A percentile compares a stretch with the other conserved stretches of the same genome.
These are phyloP conservation scores for Timandra comae DNA, from an alignment of 2,888 invertebrate species.

Conservation along the genomic window DNA sequence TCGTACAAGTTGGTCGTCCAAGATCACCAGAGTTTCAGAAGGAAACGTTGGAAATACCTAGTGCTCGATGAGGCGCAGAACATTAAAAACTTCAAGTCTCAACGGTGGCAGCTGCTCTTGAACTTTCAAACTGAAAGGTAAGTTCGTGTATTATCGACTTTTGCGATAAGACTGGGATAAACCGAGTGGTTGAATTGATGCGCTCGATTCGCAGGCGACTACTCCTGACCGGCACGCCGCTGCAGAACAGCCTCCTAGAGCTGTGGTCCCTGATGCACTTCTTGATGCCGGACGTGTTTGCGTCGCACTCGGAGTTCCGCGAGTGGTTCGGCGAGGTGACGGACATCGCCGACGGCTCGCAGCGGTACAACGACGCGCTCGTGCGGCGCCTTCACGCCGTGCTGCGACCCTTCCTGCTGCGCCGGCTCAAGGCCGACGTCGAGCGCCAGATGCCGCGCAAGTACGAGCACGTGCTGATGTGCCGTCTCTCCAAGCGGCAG, in stretches of 20 bases:
- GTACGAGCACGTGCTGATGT: slow-evolving; percentile 96
- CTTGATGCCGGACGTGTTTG: slow-evolving; percentile 97
- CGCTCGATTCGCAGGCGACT: too few species aligned
- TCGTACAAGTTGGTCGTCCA: slow-evolving; percentile 98
- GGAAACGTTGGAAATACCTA: slow-evolving; percentile 98
- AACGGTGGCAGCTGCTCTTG: slow-evolving; percentile 97
- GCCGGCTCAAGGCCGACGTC: slow-evolving; percentile 95
- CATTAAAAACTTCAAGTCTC: slow-evolving; percentile 99
- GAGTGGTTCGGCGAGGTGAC: slow-evolving; percentile 99
- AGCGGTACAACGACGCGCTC: slow-evolving; percentile 47
- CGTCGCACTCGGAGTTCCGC: slow-evolving; percentile 96
- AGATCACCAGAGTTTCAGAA: slow-evolving; percentile 97
- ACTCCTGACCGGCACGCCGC: slow-evolving; percentile 94
- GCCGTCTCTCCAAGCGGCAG: slow-evolving; percentile 95
- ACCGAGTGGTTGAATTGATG: too few species aligned
- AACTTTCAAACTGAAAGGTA: slow-evolving; percentile 95
- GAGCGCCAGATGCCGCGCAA: slow-evolving; percentile 98
- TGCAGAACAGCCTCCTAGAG: slow-evolving; percentile 97
- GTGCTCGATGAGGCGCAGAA: slow-evolving; percentile 99
- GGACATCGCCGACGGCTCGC: slow-evolving; percentile 47
- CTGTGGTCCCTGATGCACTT: slow-evolving; percentile 99
- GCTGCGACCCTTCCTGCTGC: slow-evolving; percentile 93
- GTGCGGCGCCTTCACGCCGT: slow-evolving; percentile 74
- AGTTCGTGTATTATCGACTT: too few species aligned
- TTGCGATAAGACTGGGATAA: too few species aligned